Base-by-base conservation (phyloP, 2,888 invertebrate species). In the Drosophila pseudotalamancana region DNA sequence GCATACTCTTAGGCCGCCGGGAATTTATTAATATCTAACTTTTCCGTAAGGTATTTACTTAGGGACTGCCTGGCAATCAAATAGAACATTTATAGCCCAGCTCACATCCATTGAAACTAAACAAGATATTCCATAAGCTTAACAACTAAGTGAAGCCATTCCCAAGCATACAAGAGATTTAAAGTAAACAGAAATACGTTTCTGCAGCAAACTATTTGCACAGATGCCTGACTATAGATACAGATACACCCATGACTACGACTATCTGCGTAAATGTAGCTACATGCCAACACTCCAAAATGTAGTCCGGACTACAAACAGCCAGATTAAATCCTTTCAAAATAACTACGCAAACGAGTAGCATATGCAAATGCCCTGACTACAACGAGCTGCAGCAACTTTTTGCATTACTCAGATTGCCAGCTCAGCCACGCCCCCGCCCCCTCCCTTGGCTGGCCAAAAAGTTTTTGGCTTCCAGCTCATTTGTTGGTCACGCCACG, bases 361-460 rank as follows among this genome's bases (percentile, higher is more conserved):
- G 62, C 80, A 83, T 80, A 80, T 86, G 86, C 86, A 80, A 80
- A 80, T 83, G 77, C 62, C 59, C 19, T 23, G 25, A 21, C 27
- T 54, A 57, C 67, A 72, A 59, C 59, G 57, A 56, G 61, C 32
- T 60, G 55, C 72, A 76, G 61, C 73, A 79, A 86, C 73, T 79
- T 83, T 83, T 68, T 84, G 85, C 87, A 87, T 81, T 81, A 87
- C 81, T 77, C 82, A 83, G 85, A 87, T 87, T 80, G 85, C 77
- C 40, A 46, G 27, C 21, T 19, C n/a, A 11, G 4, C 29, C 27
- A 21, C 12, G 6, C 29, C n/a, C n/a, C 25, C 21, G n/a, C 12
- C 9, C 23, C 27, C 27, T 9, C 2, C 3, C n/a, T 16, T 11
- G 32, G 39, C 56, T 40, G 65, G 69, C 84, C 71, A 71, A 81